Evolutionary conservation across 2,888 invertebrate species (phyloP).

Genomic region (Fissipunctia ypsillon): DNA sequence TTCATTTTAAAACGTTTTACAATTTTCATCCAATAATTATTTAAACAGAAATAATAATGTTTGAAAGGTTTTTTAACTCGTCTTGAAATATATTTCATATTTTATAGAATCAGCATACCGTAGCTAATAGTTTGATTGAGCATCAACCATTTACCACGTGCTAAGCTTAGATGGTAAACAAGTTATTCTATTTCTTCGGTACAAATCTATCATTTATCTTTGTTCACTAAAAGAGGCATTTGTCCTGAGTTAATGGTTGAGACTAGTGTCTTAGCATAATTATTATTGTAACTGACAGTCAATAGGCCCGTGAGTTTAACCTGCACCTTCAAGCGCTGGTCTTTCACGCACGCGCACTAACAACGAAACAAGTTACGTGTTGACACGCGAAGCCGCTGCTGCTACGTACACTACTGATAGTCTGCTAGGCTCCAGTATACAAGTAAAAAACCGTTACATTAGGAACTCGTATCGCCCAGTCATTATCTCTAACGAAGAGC

Average conservation of each 20-base stretch:
- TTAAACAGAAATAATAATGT: background rate
- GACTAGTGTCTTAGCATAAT: background rate
- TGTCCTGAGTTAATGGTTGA: background rate
- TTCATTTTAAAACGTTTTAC: slow-evolving; percentile 15
- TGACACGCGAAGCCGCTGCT: background rate
- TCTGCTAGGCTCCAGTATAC: background rate
- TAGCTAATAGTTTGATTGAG: slow-evolving; percentile 13
- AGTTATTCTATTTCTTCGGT: background rate
- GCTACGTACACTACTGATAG: background rate
- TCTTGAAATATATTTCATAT: background rate
- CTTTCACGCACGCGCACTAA: background rate
- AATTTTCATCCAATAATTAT: slow-evolving; percentile 14
- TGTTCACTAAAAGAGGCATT: background rate
- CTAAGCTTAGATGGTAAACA: background rate
- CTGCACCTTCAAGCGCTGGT: too few relatives aligned
- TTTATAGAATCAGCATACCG: background rate
- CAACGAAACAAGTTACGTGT: background rate
- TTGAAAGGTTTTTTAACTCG: background rate
- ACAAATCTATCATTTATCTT: background rate
- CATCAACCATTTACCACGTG: background rate
- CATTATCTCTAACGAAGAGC: slow-evolving; percentile 51
- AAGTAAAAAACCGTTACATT: slow-evolving; percentile 51
- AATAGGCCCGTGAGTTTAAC: background rate
- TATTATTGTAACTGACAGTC: background rate
- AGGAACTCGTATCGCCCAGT: slow-evolving; percentile 47